Percentiles rank a stretch among this genome's conserved stretches.
Conservation (phyloP, 2,888 invertebrate species). For the Drosophila ochracea region DNA sequence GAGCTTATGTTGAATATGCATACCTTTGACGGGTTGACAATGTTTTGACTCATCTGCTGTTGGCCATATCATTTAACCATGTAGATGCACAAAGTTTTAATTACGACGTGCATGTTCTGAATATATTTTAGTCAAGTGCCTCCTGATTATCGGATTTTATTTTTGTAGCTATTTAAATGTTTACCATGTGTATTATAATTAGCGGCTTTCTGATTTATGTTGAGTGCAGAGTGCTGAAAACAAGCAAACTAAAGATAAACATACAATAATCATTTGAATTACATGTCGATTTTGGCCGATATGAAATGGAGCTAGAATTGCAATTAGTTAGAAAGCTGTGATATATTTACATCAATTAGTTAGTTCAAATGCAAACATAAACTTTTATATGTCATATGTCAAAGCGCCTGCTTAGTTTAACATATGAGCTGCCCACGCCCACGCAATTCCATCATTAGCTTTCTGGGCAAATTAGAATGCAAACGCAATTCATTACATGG, state of each 20-base stretch:
- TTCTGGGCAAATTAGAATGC: conserved; percentile 43
- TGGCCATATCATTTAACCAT: neutral
- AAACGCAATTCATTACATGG: conserved; percentile 58
- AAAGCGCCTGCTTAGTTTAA: conserved; percentile 17
- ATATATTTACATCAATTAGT: conserved; percentile 4
- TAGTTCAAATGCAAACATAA: neutral
- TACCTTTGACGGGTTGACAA: neutral
- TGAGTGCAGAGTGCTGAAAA: neutral
- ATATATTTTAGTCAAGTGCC: conserved; percentile 3
- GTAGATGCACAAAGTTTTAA: conserved; percentile 4
- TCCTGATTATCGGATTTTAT: no score
- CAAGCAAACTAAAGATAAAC: conserved; percentile 1
- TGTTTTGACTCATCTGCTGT: neutral
- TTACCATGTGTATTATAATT: conserved; percentile 1
- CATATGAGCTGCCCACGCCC: conserved; percentile 14
- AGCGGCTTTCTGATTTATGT: neutral
- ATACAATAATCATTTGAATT: neutral
- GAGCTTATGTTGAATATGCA: neutral
- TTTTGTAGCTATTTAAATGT: neutral
- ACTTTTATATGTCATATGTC: conserved; percentile 7
- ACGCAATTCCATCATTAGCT: conserved; percentile 44
- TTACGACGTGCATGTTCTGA: neutral
- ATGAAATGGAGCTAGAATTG: neutral
- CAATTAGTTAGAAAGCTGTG: neutral
- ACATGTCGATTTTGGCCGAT: neutral